These are phyloP conservation scores for Nymphalis urticae DNA, from an alignment of 2,888 invertebrate genomes.

Conservation along the genomic window DNA sequence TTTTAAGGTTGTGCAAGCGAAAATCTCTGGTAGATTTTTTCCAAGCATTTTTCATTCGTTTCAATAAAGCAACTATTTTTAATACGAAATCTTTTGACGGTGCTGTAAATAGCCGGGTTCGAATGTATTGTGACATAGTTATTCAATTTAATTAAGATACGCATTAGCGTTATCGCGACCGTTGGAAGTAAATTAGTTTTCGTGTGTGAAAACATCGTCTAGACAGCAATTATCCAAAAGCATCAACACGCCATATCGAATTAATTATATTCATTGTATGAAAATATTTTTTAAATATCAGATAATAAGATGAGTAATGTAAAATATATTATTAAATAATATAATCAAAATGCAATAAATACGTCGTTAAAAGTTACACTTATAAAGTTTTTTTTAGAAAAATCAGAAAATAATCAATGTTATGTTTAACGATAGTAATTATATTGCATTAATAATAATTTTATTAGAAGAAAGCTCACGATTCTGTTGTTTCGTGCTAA, in stretches of 20 bases:
- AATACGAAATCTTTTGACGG: not conserved
- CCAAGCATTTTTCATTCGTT: slow-evolving; percentile 1
- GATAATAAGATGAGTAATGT: too few species aligned
- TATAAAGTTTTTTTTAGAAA: not conserved
- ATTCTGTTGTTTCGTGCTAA: slow-evolving; percentile 1
- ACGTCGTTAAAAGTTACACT: not conserved
- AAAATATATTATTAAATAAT: too few species aligned
- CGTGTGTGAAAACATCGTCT: slow-evolving; percentile 30
- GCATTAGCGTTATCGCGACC: slow-evolving; percentile 32
- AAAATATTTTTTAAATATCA: not conserved
- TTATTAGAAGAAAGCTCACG: slow-evolving; percentile 4
- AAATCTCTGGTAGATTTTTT: not conserved
- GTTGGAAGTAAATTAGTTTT: slow-evolving; percentile 28
- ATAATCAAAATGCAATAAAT: too few species aligned
- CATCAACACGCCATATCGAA: slow-evolving; percentile 17
- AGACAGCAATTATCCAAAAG: slow-evolving; percentile 26
- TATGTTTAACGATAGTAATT: not conserved
- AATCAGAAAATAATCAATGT: not conserved
- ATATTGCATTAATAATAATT: slow-evolving; percentile 13
- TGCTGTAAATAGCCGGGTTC: not conserved
- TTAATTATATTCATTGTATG: slow-evolving; percentile 23
- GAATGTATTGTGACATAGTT: slow-evolving; percentile 16
- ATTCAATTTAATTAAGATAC: slow-evolving; percentile 35
- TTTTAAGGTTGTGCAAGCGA: not conserved
- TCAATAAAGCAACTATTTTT: not conserved